Evolutionary conservation across 2,113 vertebrate species (phyloP).

Genomic region (Varanus salvator): DNA sequence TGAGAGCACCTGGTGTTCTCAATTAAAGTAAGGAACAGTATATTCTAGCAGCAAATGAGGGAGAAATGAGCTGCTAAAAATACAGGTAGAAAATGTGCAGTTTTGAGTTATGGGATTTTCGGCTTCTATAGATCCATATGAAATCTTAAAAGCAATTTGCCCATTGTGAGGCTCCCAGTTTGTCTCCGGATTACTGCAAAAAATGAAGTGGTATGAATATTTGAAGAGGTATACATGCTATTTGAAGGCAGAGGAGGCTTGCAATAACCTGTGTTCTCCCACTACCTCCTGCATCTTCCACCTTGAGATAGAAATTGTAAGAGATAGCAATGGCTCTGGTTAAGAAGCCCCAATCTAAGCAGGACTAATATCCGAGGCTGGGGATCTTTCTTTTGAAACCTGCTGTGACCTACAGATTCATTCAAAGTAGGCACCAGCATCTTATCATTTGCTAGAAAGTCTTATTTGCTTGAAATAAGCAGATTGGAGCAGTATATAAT

Average conservation of each 20-base stretch:
- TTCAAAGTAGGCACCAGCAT: too few species aligned
- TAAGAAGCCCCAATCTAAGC: not conserved
- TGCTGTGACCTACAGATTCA: not conserved
- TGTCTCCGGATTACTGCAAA: not conserved
- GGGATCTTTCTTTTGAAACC: not conserved
- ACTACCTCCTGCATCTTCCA: not conserved
- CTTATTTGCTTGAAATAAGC: too few species aligned
- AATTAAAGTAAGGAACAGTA: constrained; percentile 4
- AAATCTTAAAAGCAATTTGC: not conserved
- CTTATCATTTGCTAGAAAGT: too few species aligned
- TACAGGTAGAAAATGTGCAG: not conserved
- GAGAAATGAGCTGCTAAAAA: not conserved
- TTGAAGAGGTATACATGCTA: not conserved
- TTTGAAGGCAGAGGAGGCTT: not conserved
- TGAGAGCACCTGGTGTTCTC: not conserved
- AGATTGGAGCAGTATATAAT: too few species aligned
- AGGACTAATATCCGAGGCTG: not conserved
- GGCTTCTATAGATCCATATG: not conserved
- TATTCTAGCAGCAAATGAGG: not conserved
- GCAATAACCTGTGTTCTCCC: not conserved
- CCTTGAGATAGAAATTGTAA: not conserved
- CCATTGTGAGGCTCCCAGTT: not conserved
- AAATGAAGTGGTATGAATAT: not conserved
- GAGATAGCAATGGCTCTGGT: not conserved
- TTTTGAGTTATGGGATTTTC: not conserved